A percentile compares a stretch with the other conserved stretches of the same genome.
phyloP scores from a whole-genome alignment of 1,140 invertebrate species.

The Drosophila albomicans region DNA sequence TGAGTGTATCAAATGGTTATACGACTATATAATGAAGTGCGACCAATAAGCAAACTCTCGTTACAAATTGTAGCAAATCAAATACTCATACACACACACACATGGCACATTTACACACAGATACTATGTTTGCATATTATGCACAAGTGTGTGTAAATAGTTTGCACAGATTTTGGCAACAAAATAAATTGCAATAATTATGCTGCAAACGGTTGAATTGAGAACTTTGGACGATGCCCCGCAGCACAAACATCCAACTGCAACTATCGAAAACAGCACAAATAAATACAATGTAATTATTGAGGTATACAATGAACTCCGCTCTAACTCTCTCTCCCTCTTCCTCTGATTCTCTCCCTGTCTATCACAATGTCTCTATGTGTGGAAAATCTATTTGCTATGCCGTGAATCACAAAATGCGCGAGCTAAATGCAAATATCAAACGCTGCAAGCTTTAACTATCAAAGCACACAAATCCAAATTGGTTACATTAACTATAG shows the following conservation, averaged over 20 bases:
- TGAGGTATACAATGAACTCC: constrained; percentile 68
- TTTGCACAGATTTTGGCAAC: constrained; percentile 72
- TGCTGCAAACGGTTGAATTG: constrained; percentile 49
- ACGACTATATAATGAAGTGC: constrained; percentile 69
- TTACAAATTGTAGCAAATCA: constrained; percentile 73
- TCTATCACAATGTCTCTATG: background rate
- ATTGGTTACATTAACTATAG: constrained; percentile 7
- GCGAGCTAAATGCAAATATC: constrained; percentile 75
- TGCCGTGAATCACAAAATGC: constrained; percentile 75
- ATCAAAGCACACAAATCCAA: constrained; percentile 8
- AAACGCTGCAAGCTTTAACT: constrained; percentile 49
- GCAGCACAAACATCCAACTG: constrained; percentile 15
- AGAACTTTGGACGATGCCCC: constrained; percentile 29
- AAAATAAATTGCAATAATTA: constrained; percentile 80
- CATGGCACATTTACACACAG: background rate
- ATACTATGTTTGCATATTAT: background rate
- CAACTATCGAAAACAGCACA: constrained; percentile 66
- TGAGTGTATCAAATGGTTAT: constrained; percentile 17
- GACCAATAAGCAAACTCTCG: constrained; percentile 55
- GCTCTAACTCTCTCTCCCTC: background rate
- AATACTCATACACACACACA: constrained; percentile 16
- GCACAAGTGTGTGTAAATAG: constrained; percentile 52
- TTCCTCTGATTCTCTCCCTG: background rate
- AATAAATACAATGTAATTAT: constrained; percentile 81
- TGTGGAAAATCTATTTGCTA: constrained; percentile 70